Conservation (phyloP, 2,797 vertebrate genomes). For the Peromyscus attwateri region DNA sequence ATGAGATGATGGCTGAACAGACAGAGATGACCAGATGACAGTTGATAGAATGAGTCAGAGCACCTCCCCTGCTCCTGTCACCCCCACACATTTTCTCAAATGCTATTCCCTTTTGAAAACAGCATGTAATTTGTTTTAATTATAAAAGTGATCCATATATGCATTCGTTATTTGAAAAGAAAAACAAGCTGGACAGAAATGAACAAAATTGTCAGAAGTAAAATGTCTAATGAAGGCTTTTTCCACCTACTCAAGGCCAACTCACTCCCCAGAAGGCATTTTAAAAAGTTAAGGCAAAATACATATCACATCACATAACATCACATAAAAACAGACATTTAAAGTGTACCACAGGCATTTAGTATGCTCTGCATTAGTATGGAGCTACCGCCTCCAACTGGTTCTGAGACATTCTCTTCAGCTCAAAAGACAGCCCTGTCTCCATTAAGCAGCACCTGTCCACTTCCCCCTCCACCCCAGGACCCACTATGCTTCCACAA, state of each 20-base stretch:
- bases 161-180: background rate
- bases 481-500: background rate
- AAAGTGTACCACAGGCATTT: background rate
- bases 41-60: slow-evolving; percentile 25
- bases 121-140: slow-evolving; percentile 16
- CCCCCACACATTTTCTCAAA: background rate
- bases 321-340: background rate
- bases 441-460: background rate
- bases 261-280: background rate
- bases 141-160: background rate
- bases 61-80: background rate
- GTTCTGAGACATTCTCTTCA: background rate
- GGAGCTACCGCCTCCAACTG: background rate
- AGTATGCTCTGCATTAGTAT: too few relatives aligned
- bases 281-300: background rate
- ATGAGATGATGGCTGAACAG: background rate
- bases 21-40: background rate
- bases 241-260: background rate
- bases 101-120: slow-evolving; percentile 14
- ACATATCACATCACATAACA: background rate
- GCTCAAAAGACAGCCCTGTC: background rate
- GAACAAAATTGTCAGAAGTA: slow-evolving; percentile 17
- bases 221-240: slow-evolving; percentile 16
- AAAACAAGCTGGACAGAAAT: slow-evolving; percentile 53
- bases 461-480: background rate